Evolutionary conservation across 2,888 invertebrate species (phyloP).

Genomic region (Limenitis camilla): DNA sequence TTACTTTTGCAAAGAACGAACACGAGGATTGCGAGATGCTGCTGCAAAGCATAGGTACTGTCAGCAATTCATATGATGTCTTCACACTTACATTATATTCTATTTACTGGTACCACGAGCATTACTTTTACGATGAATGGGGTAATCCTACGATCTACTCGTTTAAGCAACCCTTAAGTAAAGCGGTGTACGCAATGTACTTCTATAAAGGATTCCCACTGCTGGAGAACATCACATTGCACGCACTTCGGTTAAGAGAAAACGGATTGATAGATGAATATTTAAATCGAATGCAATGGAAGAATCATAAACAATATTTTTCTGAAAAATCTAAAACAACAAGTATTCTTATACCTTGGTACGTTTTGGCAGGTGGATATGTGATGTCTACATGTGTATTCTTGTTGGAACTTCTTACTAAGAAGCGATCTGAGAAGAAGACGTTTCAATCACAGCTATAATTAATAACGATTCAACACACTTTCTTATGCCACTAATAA

Average conservation of each 20-base stretch:
- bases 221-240: constrained; percentile 25
- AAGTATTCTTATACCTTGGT: constrained; percentile 37
- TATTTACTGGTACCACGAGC: constrained; percentile 33
- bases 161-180: constrained; percentile 32
- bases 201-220: constrained; percentile 51
- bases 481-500: neutral
- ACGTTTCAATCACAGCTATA: neutral
- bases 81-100: constrained; percentile 36
- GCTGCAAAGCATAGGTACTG: constrained; percentile 33
- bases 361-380: constrained; percentile 31
- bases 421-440: neutral
- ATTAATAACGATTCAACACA: too few relatives aligned
- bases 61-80: constrained; percentile 30
- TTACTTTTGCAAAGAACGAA: constrained; percentile 4
- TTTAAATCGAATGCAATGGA: constrained; percentile 7
- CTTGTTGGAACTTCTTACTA: constrained; percentile 20
- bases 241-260: constrained; percentile 37
- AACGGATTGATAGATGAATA: constrained; percentile 34
- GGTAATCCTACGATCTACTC: constrained; percentile 28
- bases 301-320: constrained; percentile 1
- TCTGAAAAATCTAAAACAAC: constrained; percentile 7
- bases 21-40: constrained; percentile 24
- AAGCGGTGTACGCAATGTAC: constrained; percentile 42
- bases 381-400: constrained; percentile 28
- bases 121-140: constrained; percentile 32